phyloP scores from a whole-genome alignment of 2,888 invertebrate genomes.

The Athalia circularis region DNA sequence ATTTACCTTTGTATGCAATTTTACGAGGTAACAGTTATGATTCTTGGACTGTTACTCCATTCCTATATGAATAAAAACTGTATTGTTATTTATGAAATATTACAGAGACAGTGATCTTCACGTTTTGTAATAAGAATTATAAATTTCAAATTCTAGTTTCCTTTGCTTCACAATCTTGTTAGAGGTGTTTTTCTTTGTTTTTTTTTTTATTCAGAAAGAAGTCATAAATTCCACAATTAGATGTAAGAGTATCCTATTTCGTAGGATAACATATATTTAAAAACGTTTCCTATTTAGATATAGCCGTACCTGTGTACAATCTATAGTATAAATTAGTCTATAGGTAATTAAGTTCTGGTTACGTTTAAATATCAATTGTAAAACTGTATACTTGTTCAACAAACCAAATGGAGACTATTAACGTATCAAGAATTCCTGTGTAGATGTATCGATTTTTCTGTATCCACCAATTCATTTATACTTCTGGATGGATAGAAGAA shows the following conservation, averaged over 20 bases:
- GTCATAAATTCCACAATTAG: constrained; percentile 13
- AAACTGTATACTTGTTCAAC: constrained; percentile 21
- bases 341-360: constrained; percentile 16
- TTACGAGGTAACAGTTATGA: not conserved
- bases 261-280: not conserved
- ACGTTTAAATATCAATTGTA: constrained; percentile 26
- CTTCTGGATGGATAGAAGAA: constrained; percentile 13
- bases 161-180: not conserved
- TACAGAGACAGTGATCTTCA: not conserved
- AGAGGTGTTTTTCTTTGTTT: not conserved
- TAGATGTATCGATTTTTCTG: constrained; percentile 22
- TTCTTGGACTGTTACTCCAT: constrained; percentile 16
- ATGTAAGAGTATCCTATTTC: not conserved
- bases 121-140: no score
- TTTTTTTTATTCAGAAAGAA: not conserved
- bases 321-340: not conserved
- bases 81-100: not conserved
- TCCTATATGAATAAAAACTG: constrained; percentile 20
- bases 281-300: constrained; percentile 27
- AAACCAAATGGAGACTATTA: constrained; percentile 21
- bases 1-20: constrained; percentile 33
- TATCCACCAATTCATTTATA: constrained; percentile 27
- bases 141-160: no score
- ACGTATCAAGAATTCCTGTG: constrained; percentile 1
- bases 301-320: constrained; percentile 1